Evolutionary conservation across 1,140 invertebrate genomes (phyloP), one percentile per base, ranked within the genome.

Genomic region (Neodiprion virginianus): DNA sequence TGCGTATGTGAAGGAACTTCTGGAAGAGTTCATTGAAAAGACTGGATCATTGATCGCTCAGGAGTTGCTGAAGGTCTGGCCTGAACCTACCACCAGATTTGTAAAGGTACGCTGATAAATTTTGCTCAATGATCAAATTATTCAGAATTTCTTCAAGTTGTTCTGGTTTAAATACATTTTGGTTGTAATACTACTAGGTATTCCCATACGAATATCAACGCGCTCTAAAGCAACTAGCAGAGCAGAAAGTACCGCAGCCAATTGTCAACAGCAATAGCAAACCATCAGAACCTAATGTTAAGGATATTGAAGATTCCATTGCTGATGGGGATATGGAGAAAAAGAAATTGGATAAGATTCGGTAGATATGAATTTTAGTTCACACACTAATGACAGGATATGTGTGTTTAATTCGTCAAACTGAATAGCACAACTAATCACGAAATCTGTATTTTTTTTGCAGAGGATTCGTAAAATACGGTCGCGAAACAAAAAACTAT

Each of bases 121-220:
- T 12, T 70, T 73, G 9, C 28, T 40, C 28, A 5, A 40, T 40
- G 28, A 5, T 40, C 28, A 5, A 40, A 61, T 61, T 40, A 40
- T 40, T 40, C 5, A 40, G 28, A 40, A 40, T 40, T 40, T 40
- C 53, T 61, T 61, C 3, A 12, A 61, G 53, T 61, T 61, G 0
- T 70, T 49, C 12, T 50, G 28, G 65, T 73, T 75, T 67, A 72
- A 21, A 65, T 49, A 47, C 17, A n/a, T 74, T 61, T 77, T 69
- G 14, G 21, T 49, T 8, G n/a, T 65, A 40, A 17, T 73, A 61
- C 71, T 79, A 77, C 11, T 48, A 89, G 86, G 92, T 99, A 72
- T 99, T 99, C 90, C 98, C 98, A 0, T 96, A 96, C 81, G 98
- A 99, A 82, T 99, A 99, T 88, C 97, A 99, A 83, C 90, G 96